Evolutionary conservation across 2,797 vertebrate genomes (phyloP).

Genomic region (Intellagama lesueurii): DNA sequence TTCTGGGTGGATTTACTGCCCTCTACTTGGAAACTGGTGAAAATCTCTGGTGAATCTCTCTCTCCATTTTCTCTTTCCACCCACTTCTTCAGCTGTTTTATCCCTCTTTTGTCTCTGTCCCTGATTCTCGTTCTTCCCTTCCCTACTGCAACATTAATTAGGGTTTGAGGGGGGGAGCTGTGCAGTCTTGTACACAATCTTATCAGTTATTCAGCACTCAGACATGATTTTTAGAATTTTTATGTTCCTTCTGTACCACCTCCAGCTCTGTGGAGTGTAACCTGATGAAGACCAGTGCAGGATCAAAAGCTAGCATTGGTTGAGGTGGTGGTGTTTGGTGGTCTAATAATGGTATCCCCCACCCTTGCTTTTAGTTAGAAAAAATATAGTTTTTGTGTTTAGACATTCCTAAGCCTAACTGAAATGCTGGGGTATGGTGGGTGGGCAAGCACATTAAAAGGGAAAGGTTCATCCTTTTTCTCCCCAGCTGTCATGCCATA

Average conservation of each 20-base stretch:
- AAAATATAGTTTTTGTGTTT: not conserved
- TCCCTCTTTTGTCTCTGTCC: not conserved
- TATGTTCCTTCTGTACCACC: too few species aligned
- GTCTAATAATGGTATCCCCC: not conserved
- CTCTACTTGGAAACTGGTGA: too few species aligned
- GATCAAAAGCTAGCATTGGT: not conserved
- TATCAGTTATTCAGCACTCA: too few species aligned
- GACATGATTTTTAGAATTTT: too few species aligned
- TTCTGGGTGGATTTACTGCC: not conserved
- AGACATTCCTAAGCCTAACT: not conserved
- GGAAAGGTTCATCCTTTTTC: not conserved
- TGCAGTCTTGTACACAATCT: too few species aligned
- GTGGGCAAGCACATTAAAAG: not conserved
- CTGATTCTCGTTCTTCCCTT: not conserved
- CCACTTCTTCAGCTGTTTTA: too few species aligned
- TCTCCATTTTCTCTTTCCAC: too few species aligned
- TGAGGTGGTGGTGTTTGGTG: too few species aligned
- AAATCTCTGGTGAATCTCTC: too few species aligned
- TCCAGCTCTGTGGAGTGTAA: not conserved
- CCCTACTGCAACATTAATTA: not conserved
- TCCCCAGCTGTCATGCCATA: not conserved
- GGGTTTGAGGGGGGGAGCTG: too few species aligned
- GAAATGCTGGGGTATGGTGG: not conserved
- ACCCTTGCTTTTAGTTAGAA: not conserved
- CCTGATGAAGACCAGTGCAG: not conserved